Conservation (phyloP, 1,140 invertebrate genomes). For the Diorhabda carinulata region DNA sequence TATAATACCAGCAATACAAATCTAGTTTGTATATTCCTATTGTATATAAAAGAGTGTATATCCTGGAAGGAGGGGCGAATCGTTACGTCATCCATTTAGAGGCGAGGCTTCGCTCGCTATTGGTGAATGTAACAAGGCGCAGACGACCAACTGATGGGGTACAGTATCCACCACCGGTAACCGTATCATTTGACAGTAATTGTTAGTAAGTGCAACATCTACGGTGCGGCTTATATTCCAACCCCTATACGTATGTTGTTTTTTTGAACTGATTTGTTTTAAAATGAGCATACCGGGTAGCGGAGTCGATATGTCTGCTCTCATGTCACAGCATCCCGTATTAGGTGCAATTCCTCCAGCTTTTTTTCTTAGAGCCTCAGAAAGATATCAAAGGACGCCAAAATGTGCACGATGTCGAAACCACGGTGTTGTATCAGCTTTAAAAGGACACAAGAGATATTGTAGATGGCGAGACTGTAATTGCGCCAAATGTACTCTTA, state of each 20-base stretch:
- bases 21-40: constrained; percentile 48
- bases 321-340: constrained; percentile 81
- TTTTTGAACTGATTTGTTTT: constrained; percentile 26
- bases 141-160: constrained; percentile 41
- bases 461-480: constrained; percentile 91
- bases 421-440: constrained; percentile 95
- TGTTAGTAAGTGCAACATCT: constrained; percentile 24
- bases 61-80: constrained; percentile 33
- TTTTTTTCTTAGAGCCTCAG: constrained; percentile 81
- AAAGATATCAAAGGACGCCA: constrained; percentile 94
- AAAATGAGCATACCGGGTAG: constrained; percentile 72
- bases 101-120: constrained; percentile 30
- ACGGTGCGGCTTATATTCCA: not conserved
- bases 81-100: constrained; percentile 29
- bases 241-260: constrained; percentile 1
- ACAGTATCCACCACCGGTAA: constrained; percentile 41
- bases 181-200: constrained; percentile 34
- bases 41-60: constrained; percentile 46
- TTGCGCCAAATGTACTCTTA: constrained; percentile 97
- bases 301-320: constrained; percentile 74
- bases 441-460: constrained; percentile 97
- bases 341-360: constrained; percentile 72
- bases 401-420: constrained; percentile 98
- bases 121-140: constrained; percentile 36
- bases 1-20: constrained; percentile 42